Conservation (phyloP, 2,113 vertebrate genomes). For the Tachysurus vachellii region DNA sequence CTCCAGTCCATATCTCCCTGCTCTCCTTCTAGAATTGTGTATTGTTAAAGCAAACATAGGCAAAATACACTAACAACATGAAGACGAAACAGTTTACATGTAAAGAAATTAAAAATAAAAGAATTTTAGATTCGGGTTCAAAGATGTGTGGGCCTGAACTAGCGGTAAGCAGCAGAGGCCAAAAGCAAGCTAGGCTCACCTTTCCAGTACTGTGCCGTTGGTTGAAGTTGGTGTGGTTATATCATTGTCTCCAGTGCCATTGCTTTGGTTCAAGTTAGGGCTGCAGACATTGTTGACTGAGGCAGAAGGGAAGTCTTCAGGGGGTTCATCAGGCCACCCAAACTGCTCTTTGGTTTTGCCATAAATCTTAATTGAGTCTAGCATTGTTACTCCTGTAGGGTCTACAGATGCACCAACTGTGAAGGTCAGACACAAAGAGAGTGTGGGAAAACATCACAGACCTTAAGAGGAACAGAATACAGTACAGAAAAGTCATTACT, state of each 20-base stretch:
- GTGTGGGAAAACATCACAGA: not conserved
- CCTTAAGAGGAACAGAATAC: not conserved
- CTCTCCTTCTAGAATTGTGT: conserved; percentile 2
- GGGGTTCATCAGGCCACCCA: conserved; percentile 97
- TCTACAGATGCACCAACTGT: conserved; percentile 95
- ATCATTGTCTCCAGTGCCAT: conserved; percentile 84
- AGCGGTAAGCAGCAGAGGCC: not conserved
- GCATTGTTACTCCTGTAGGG: conserved; percentile 97
- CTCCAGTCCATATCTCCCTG: conserved; percentile 19
- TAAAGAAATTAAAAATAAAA: conserved; percentile 5
- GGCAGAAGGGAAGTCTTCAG: conserved; percentile 92
- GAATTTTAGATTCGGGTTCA: not conserved
- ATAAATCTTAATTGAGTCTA: conserved; percentile 97
- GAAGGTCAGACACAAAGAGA: conserved; percentile 3
- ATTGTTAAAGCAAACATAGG: conserved; percentile 5
- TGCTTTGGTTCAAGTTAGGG: conserved; percentile 88
- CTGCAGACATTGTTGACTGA: conserved; percentile 93
- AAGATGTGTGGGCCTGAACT: not conserved
- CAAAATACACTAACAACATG: conserved; percentile 10
- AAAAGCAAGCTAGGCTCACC: conserved; percentile 70
- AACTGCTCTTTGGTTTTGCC: conserved; percentile 99
- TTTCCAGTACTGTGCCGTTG: conserved; percentile 91
- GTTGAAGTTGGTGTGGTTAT: conserved; percentile 76
- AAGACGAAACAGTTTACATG: conserved; percentile 4
- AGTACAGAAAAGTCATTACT: conserved; percentile 73